These are phyloP conservation scores for Apodemus speciosus DNA, from an alignment of 2,113 vertebrate genomes.

Conservation along the genomic window DNA sequence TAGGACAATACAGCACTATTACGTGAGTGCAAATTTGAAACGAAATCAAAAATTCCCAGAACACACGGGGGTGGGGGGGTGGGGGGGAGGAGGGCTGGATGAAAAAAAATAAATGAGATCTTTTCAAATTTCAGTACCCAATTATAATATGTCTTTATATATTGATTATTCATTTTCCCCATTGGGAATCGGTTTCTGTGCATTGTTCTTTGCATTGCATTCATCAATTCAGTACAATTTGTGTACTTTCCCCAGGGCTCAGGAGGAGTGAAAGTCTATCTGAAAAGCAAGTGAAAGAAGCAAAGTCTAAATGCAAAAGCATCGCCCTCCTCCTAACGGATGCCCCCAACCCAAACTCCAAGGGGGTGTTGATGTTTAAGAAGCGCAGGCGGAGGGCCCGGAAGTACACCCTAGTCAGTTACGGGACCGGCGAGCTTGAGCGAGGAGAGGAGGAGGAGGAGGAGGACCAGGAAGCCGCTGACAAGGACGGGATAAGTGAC, in stretches of 20 bases:
- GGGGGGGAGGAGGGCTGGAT: background rate
- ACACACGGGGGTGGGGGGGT: accelerated
- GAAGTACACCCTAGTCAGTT: conserved; percentile 97
- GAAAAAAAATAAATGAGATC: background rate
- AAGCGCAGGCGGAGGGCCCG: conserved; percentile 95
- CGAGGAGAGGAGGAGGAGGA: conserved; percentile 86
- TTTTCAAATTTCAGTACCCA: background rate
- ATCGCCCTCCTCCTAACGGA: conserved; percentile 96
- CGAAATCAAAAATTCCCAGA: too few relatives aligned
- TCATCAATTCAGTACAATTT: conserved; percentile 23
- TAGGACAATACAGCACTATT: background rate
- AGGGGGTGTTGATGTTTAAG: conserved; percentile 99
- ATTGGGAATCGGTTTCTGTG: background rate
- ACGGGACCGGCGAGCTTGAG: conserved; percentile 95
- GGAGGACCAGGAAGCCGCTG: conserved; percentile 87
- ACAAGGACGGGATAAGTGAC: conserved; percentile 82
- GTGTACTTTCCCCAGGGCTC: conserved; percentile 88
- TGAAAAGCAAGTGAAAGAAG: conserved; percentile 98
- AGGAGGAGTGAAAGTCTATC: conserved; percentile 95
- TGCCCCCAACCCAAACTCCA: conserved; percentile 95
- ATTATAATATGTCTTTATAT: background rate
- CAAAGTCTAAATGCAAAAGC: conserved; percentile 98
- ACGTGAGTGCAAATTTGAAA: background rate
- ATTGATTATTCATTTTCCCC: background rate
- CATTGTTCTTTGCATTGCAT: background rate